Evolutionary conservation across 2,113 vertebrate species (phyloP).

Genomic region (Gallinago undulata): DNA sequence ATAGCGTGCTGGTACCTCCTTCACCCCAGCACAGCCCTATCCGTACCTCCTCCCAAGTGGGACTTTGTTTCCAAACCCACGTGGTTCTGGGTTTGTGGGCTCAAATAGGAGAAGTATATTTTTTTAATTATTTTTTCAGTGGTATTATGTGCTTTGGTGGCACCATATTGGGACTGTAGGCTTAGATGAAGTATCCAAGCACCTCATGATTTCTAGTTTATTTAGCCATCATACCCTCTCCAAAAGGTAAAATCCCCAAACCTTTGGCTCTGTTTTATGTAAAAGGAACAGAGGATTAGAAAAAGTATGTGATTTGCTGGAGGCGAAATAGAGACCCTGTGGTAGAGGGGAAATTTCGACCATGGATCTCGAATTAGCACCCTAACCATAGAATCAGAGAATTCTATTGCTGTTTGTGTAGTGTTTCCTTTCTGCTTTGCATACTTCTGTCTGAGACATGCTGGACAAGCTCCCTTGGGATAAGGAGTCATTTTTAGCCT

Average conservation of each 20-base stretch:
- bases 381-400: background rate
- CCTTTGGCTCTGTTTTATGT: background rate
- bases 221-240: background rate
- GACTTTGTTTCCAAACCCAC: background rate
- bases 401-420: background rate
- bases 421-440: background rate
- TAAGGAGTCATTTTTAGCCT: conserved; percentile 33
- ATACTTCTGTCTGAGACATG: background rate
- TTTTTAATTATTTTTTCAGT: background rate
- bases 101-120: background rate
- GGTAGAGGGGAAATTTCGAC: background rate
- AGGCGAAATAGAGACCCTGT: background rate
- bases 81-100: background rate
- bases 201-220: background rate
- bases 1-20: background rate
- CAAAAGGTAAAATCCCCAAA: background rate
- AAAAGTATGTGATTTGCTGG: background rate
- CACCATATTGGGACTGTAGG: background rate
- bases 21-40: background rate
- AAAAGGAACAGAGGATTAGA: background rate
- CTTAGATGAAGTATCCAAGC: background rate
- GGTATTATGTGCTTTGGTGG: background rate
- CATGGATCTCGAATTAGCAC: background rate
- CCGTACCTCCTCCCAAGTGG: background rate
- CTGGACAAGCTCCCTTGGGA: conserved; percentile 47